phyloP scores from a whole-genome alignment of 2,797 vertebrate species.

The Mastacembelus armatus region DNA sequence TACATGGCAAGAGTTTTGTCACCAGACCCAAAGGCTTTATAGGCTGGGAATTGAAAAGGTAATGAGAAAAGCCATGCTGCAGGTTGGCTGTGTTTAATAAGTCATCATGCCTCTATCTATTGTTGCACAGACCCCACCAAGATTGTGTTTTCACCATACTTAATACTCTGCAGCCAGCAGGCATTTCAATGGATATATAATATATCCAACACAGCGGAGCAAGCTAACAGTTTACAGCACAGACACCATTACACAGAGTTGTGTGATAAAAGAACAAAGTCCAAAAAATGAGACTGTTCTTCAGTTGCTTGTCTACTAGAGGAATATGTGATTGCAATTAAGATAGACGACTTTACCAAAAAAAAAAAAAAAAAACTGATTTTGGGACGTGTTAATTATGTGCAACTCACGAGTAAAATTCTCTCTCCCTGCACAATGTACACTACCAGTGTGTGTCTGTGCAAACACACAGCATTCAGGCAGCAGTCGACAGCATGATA shows the following conservation, averaged over 20 bases:
- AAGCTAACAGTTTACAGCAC: conserved; percentile 68
- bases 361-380: conserved; percentile 64
- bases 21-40: conserved; percentile 78
- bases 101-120: conserved; percentile 83
- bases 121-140: conserved; percentile 69
- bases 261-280: conserved; percentile 81
- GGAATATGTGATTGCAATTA: conserved; percentile 84
- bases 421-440: conserved; percentile 44
- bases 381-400: conserved; percentile 75
- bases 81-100: conserved; percentile 85
- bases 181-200: conserved; percentile 77
- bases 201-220: conserved; percentile 61
- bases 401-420: conserved; percentile 67
- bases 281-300: conserved; percentile 77
- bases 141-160: conserved; percentile 71
- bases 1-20: conserved; percentile 84
- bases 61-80: conserved; percentile 84
- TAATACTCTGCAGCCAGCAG: conserved; percentile 75
- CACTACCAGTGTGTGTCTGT: conserved; percentile 26
- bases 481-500: conserved; percentile 57
- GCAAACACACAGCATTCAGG: conserved; percentile 49
- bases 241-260: conserved; percentile 77
- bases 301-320: conserved; percentile 67
- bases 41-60: conserved; percentile 79
- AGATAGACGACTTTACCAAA: conserved; percentile 75